Percentiles rank a stretch among this genome's conserved stretches.
These are phyloP conservation scores for Tricholauxania praeusta DNA, from an alignment of 2,888 invertebrate species.

Conservation along the genomic window DNA sequence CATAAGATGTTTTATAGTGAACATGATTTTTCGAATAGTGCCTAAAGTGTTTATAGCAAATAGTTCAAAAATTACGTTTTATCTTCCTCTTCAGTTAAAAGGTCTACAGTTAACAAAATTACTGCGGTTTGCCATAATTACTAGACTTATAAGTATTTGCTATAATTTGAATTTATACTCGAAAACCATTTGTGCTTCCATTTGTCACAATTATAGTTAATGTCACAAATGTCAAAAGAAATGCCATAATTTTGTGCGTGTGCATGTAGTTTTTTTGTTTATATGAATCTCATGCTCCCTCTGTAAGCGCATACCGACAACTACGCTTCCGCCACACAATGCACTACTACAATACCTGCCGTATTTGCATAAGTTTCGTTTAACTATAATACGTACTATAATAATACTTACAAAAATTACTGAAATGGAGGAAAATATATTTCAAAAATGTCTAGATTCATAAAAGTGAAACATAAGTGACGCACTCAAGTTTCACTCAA, in stretches of 20 bases:
- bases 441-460: no score
- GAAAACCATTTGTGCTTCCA: not conserved
- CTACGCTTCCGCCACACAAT: not conserved
- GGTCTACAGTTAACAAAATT: no score
- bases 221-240: not conserved
- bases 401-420: no score
- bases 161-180: not conserved
- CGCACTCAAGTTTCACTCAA: no score
- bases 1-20: conserved; percentile 2
- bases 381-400: no score
- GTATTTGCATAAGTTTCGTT: conserved; percentile 26
- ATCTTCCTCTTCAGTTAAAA: no score
- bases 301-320: not conserved
- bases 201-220: conserved; percentile 1
- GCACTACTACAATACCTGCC: conserved; percentile 26
- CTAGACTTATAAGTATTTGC: conserved; percentile 6
- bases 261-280: not conserved
- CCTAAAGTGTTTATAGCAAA: conserved; percentile 6
- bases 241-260: not conserved
- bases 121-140: conserved; percentile 12
- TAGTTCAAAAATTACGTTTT: not conserved
- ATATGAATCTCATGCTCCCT: not conserved
- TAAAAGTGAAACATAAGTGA: no score
- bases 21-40: conserved; percentile 31
- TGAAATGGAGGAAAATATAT: no score